Evolutionary conservation across 2,888 invertebrate genomes (phyloP).

Genomic region (Gymnoscelis rufifasciata): DNA sequence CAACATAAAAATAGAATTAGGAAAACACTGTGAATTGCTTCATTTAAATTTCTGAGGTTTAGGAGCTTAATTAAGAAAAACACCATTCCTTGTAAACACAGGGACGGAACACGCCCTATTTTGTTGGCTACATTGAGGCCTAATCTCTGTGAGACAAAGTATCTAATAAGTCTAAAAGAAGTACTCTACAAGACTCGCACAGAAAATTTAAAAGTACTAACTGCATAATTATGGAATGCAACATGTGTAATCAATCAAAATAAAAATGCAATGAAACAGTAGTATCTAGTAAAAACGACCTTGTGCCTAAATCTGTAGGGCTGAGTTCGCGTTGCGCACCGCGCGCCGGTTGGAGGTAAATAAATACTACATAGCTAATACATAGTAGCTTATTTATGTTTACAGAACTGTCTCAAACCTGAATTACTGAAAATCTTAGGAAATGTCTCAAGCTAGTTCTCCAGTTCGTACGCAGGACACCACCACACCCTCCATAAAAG

Average conservation of each 20-base stretch:
- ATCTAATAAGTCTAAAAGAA: too few relatives aligned
- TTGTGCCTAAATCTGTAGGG: neutral
- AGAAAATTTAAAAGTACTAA: too few relatives aligned
- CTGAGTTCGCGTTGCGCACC: neutral
- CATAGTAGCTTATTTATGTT: neutral
- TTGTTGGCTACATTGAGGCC: neutral
- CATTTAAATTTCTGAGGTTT: neutral
- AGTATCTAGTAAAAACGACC: neutral
- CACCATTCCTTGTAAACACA: neutral
- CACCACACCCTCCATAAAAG: neutral
- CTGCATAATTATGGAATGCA: neutral
- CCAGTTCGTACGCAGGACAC: neutral
- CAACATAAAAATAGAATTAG: too few relatives aligned
- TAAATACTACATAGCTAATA: neutral
- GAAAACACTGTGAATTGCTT: too few relatives aligned
- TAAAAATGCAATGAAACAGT: neutral
- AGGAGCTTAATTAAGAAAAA: too few relatives aligned
- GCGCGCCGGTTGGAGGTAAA: conserved; percentile 1
- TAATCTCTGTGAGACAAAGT: too few relatives aligned
- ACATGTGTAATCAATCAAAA: neutral
- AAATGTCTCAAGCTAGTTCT: neutral
- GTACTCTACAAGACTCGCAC: too few relatives aligned
- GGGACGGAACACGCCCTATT: neutral
- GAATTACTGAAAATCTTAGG: neutral
- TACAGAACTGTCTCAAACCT: neutral